Percentiles rank a stretch among this genome's conserved stretches.
Evolutionary conservation across 2,113 vertebrate genomes (phyloP).

Genomic region (Pseudorectes ferrugineus): DNA sequence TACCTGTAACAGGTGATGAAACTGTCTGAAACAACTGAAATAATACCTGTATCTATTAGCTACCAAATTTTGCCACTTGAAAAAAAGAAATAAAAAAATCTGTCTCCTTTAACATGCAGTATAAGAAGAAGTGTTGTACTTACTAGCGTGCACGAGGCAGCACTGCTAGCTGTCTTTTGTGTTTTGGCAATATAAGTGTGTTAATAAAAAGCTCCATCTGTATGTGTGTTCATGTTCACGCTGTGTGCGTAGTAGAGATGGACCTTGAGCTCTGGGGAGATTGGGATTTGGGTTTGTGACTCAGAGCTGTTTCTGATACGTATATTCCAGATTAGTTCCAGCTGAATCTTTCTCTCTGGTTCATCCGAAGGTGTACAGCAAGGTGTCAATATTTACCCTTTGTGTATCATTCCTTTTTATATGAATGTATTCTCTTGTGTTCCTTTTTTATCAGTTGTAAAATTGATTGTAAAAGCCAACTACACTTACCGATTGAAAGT

Average conservation of each 20-base stretch:
- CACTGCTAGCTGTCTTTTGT: background rate
- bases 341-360: background rate
- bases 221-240: background rate
- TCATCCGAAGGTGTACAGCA: background rate
- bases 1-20: background rate
- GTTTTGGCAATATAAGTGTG: background rate
- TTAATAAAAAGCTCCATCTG: background rate
- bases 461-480: slow-evolving; percentile 57
- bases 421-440: slow-evolving; percentile 60
- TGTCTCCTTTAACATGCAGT: background rate
- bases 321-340: background rate
- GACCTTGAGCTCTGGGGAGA: background rate
- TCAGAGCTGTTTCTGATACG: fast-evolving
- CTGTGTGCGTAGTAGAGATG: background rate
- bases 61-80: background rate
- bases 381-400: slow-evolving; percentile 7
- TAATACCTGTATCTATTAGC: background rate
- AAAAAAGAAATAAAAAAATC: background rate
- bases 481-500: slow-evolving; percentile 54
- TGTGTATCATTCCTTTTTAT: slow-evolving; percentile 56
- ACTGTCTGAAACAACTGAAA: background rate
- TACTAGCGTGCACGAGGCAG: background rate
- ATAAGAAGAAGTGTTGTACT: background rate
- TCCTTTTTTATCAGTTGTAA: slow-evolving; percentile 37
- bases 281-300: background rate